These are phyloP conservation scores for Catostylus mosaicus DNA, from an alignment of 30 jellyfish, hydroid and myxozoan species.

Conservation along the genomic window DNA sequence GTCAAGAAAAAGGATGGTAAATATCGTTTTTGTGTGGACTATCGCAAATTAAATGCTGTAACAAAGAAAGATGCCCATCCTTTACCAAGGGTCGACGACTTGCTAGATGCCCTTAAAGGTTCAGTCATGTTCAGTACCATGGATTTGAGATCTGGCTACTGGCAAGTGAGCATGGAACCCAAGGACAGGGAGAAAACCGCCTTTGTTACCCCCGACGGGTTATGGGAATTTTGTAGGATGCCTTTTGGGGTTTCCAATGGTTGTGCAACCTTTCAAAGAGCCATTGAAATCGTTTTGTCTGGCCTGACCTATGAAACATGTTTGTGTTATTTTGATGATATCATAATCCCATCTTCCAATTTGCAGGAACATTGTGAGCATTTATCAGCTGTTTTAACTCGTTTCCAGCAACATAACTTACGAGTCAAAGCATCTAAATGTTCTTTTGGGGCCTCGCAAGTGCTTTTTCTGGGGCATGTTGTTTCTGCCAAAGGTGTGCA, in stretches of 20 bases:
- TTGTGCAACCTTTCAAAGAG: slow-evolving; percentile 49
- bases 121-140: slow-evolving; percentile 39
- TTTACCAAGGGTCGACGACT: slow-evolving; percentile 52
- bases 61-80: slow-evolving; percentile 63
- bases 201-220: slow-evolving; percentile 52
- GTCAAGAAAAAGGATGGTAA: slow-evolving; percentile 24
- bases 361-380: slow-evolving; percentile 27
- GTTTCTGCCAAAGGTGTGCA: slow-evolving; percentile 41
- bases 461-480: slow-evolving; percentile 16
- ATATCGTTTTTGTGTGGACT: slow-evolving; percentile 49
- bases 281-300: slow-evolving; percentile 45
- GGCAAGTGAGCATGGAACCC: slow-evolving; percentile 48
- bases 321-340: slow-evolving; percentile 33
- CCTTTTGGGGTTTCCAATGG: slow-evolving; percentile 59
- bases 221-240: slow-evolving; percentile 39
- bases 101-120: slow-evolving; percentile 50
- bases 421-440: slow-evolving; percentile 48
- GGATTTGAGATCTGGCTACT: slow-evolving; percentile 55
- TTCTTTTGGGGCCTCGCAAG: slow-evolving; percentile 44
- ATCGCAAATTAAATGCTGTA: slow-evolving; percentile 36
- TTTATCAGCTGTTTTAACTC: slow-evolving; percentile 1
- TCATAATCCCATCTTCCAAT: slow-evolving; percentile 21
- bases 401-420: slow-evolving; percentile 36
- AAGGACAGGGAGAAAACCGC: slow-evolving; percentile 31
- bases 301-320: slow-evolving; percentile 37